These are phyloP conservation scores for Saxidomus purpurata DNA, from an alignment of 1,140 invertebrate species.

Conservation along the genomic window DNA sequence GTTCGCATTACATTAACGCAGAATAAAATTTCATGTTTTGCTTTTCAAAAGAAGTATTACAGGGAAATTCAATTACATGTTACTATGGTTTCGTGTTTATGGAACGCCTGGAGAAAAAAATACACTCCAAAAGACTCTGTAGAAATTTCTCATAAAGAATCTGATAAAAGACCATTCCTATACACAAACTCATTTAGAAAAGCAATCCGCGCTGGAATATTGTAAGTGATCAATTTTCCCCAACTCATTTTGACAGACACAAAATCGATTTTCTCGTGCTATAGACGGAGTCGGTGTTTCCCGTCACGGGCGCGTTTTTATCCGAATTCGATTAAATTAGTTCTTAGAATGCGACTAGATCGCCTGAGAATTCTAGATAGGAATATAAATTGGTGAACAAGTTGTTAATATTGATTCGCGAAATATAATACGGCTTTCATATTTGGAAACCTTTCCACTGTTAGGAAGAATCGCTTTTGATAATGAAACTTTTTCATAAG, in stretches of 20 bases:
- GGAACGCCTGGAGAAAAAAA: neutral
- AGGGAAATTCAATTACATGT: constrained; percentile 28
- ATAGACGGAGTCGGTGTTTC: neutral
- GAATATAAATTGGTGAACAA: constrained; percentile 17
- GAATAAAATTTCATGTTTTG: constrained; percentile 17
- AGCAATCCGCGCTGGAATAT: neutral
- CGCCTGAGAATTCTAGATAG: neutral
- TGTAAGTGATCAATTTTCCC: constrained; percentile 37
- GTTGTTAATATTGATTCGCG: constrained; percentile 6
- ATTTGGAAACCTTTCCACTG: neutral
- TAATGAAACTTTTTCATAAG: too few relatives aligned
- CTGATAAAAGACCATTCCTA: constrained; percentile 28
- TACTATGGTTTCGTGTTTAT: neutral
- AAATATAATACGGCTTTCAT: neutral
- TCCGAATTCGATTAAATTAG: constrained; percentile 19
- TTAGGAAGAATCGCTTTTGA: too few relatives aligned
- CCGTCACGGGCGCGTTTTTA: neutral
- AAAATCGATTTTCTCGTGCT: constrained; percentile 25
- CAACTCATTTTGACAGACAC: constrained; percentile 3
- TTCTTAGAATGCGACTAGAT: constrained; percentile 5
- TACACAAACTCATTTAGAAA: constrained; percentile 1
- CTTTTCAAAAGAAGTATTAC: neutral
- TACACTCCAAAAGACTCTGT: neutral
- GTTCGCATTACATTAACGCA: neutral
- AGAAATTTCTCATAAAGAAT: neutral